Evolutionary conservation across 2,113 vertebrate species (phyloP).

Genomic region (Catagonus wagneri): DNA sequence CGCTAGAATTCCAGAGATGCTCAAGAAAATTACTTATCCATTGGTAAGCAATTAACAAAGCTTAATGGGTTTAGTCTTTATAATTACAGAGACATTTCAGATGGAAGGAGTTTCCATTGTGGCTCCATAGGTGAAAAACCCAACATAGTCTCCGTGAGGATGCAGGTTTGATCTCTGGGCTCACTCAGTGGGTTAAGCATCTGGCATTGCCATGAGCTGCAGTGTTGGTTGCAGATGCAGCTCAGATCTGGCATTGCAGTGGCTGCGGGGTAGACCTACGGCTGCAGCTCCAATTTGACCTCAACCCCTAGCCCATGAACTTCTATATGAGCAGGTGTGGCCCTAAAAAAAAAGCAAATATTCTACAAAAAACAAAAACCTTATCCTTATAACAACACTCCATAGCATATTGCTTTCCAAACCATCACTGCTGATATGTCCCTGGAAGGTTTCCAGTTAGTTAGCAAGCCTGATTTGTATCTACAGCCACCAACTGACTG

Average conservation of each 20-base stretch:
- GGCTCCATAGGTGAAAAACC: too few relatives aligned
- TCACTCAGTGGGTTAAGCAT: too few relatives aligned
- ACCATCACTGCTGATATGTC: background rate
- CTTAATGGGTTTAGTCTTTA: background rate
- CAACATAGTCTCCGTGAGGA: too few relatives aligned
- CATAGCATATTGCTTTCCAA: background rate
- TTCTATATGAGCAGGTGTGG: too few relatives aligned
- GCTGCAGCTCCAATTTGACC: too few relatives aligned
- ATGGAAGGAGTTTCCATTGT: background rate
- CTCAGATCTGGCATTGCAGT: too few relatives aligned
- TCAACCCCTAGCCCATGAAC: too few relatives aligned
- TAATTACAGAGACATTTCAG: background rate
- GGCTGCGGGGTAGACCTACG: too few relatives aligned
- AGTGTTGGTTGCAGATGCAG: too few relatives aligned
- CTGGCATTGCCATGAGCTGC: too few relatives aligned
- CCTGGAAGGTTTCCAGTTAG: conserved; percentile 5
- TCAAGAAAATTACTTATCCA: background rate
- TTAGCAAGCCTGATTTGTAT: conserved; percentile 3
- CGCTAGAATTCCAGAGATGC: background rate
- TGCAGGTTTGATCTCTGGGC: too few relatives aligned
- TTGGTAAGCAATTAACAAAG: background rate
- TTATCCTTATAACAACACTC: background rate
- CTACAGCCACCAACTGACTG: background rate
- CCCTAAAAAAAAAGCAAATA: too few relatives aligned
- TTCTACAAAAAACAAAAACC: background rate